phyloP scores from a whole-genome alignment of 2,797 vertebrate genomes.

The Micromesistius poutassou region DNA sequence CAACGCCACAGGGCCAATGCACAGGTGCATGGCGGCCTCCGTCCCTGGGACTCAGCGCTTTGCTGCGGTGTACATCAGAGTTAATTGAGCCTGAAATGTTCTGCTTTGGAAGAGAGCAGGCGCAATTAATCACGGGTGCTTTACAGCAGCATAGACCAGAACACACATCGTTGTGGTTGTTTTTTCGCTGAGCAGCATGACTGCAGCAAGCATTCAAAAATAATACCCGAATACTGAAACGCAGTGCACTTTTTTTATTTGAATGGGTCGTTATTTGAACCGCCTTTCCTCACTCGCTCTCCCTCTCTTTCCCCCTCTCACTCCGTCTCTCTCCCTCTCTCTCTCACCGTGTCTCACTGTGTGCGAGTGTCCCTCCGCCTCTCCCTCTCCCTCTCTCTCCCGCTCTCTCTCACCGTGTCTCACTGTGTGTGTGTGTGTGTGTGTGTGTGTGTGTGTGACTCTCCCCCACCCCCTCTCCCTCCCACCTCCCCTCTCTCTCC shows the following conservation, averaged over 20 bases:
- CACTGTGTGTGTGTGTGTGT: not conserved
- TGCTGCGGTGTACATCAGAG: constrained; percentile 43
- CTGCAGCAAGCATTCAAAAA: constrained; percentile 8
- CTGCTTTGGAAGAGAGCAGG: constrained; percentile 50
- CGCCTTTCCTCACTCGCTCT: not conserved
- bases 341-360: not conserved
- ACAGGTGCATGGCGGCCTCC: constrained; percentile 25
- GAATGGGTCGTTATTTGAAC: too few relatives aligned
- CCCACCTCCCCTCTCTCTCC: not conserved
- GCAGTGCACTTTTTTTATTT: not conserved
- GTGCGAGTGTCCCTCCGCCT: not conserved
- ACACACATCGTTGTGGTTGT: constrained; percentile 13
- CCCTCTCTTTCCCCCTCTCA: not conserved
- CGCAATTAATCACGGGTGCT: constrained; percentile 67
- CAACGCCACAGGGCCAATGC: constrained; percentile 11
- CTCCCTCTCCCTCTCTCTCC: too few relatives aligned
- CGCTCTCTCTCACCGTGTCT: not conserved
- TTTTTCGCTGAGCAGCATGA: constrained; percentile 58
- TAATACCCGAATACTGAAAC: not conserved
- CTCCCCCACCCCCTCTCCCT: too few relatives aligned
- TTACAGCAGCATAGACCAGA: constrained; percentile 44
- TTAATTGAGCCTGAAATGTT: constrained; percentile 67
- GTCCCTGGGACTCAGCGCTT: constrained; percentile 52
- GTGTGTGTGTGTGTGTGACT: too few relatives aligned
- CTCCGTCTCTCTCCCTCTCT: not conserved